Percentiles rank a stretch among this genome's conserved stretches.
phyloP scores from a whole-genome alignment of 64 coral and sea anemone species.

The Cladopsammia gracilis region DNA sequence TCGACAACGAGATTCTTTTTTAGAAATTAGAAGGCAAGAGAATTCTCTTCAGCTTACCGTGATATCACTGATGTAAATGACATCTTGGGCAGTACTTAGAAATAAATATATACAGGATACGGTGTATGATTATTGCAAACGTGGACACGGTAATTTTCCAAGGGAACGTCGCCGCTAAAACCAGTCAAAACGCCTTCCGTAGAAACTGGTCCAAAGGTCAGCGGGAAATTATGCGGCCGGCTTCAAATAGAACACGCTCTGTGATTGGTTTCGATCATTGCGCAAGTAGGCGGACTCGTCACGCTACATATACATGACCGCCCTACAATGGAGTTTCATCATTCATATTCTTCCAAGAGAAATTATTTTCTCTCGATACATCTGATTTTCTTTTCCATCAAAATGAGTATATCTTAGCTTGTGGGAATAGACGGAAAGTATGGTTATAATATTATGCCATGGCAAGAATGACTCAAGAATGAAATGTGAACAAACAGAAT shows the following conservation, averaged over 20 bases:
- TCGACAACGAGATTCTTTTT: not conserved
- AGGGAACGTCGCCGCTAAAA: constrained; percentile 25
- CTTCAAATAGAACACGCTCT: not conserved
- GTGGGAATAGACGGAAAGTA: too few species aligned
- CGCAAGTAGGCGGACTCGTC: not conserved
- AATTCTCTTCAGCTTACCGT: constrained; percentile 50
- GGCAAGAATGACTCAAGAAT: too few species aligned
- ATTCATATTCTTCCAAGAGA: too few species aligned
- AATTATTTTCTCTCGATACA: too few species aligned
- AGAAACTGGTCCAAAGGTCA: constrained; percentile 49
- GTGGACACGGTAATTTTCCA: constrained; percentile 11
- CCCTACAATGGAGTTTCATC: too few species aligned
- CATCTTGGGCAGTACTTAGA: constrained; percentile 35
- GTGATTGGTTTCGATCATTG: constrained; percentile 36
- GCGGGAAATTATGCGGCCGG: not conserved
- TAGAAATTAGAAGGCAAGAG: not conserved
- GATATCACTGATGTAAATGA: constrained; percentile 89
- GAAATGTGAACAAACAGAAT: too few species aligned
- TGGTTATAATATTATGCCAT: too few species aligned
- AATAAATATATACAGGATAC: constrained; percentile 69
- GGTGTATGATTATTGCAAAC: constrained; percentile 22
- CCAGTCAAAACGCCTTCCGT: not conserved
- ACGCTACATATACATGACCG: not conserved
- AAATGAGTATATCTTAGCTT: too few species aligned
- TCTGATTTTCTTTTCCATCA: too few species aligned